A percentile compares a stretch with the other conserved stretches of the same genome.
Evolutionary conservation across 2,113 vertebrate genomes (phyloP).

Genomic region (Rutilus rutilus): DNA sequence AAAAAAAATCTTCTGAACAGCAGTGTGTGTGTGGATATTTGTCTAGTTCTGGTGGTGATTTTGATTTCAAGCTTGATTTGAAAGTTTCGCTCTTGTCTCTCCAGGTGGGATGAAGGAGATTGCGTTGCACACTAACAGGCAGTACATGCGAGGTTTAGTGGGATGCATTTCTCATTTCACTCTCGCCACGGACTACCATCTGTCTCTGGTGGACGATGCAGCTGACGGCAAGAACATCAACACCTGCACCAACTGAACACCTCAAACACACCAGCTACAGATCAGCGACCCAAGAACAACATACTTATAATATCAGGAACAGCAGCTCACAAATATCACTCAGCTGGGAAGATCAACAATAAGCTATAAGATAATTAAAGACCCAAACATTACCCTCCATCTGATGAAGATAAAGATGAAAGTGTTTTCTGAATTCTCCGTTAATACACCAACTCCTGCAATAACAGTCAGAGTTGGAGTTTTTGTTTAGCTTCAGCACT

Average conservation of each 20-base stretch:
- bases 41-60: background rate
- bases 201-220: slow-evolving; percentile 91
- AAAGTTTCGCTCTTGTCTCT: slow-evolving; percentile 16
- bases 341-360: background rate
- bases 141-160: slow-evolving; percentile 87
- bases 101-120: slow-evolving; percentile 97
- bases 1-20: background rate
- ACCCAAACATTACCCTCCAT: background rate
- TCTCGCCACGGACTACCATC: slow-evolving; percentile 90
- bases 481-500: background rate
- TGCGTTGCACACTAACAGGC: slow-evolving; percentile 89
- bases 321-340: background rate
- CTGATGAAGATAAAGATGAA: slow-evolving; percentile 1
- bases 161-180: slow-evolving; percentile 97
- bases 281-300: background rate
- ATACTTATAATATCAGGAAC: background rate
- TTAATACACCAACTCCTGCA: background rate
- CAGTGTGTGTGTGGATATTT: background rate
- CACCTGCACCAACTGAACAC: slow-evolving; percentile 76
- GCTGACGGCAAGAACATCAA: slow-evolving; percentile 95
- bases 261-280: background rate
- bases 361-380: background rate
- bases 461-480: background rate
- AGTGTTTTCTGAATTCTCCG: background rate
- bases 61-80: background rate